Evolutionary conservation across 1,140 invertebrate species (phyloP).

Genomic region (Phymastichus coffea): DNA sequence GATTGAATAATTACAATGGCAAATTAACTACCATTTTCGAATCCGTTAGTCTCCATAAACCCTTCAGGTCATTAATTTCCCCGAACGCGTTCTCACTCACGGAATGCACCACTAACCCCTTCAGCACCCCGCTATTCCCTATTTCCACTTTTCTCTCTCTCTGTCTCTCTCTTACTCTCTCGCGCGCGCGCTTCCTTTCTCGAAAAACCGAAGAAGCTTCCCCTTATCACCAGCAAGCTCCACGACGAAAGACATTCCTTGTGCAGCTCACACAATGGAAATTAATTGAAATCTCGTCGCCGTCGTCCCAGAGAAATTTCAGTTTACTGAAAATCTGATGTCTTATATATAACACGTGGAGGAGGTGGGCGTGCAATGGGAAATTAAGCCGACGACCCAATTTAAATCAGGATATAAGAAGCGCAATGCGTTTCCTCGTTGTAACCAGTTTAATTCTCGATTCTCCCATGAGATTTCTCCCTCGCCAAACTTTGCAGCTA

Average conservation of each 20-base stretch:
- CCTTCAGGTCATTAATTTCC: too few species aligned
- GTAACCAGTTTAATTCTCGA: conserved; percentile 38
- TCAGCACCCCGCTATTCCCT: too few species aligned
- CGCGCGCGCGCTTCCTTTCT: too few species aligned
- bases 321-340: conserved; percentile 17
- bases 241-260: too few species aligned
- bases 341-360: background rate
- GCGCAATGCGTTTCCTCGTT: conserved; percentile 27
- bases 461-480: conserved; percentile 29
- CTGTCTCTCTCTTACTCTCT: background rate
- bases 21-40: too few species aligned
- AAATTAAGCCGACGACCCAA: conserved; percentile 27
- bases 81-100: too few species aligned
- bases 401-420: conserved; percentile 37
- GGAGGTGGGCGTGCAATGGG: background rate
- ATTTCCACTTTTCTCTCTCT: too few species aligned
- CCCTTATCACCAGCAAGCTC: background rate
- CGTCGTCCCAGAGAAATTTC: background rate
- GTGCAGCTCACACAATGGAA: background rate
- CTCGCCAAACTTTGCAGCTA: background rate
- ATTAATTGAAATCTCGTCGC: conserved; percentile 19
- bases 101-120: too few species aligned
- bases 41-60: too few species aligned
- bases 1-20: too few species aligned
- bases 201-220: conserved; percentile 4